Evolutionary conservation across 2,113 vertebrate genomes (phyloP), one percentile per base, ranked within the genome.

Genomic region (Seriola quinqueradiata): DNA sequence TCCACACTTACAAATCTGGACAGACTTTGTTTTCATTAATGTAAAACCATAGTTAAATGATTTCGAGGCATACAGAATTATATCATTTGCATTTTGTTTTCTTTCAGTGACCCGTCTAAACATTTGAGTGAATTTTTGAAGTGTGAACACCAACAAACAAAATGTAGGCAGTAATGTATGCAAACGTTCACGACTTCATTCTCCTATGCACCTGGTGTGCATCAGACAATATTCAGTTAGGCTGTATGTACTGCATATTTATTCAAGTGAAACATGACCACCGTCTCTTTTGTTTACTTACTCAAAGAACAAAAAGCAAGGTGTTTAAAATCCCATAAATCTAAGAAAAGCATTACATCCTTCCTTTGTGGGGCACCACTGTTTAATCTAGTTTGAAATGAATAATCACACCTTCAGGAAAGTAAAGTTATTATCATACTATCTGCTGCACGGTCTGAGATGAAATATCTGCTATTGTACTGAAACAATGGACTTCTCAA

Each of bases 301-400:
- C 1, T 0, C 5, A 44, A 67, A 77, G 46, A 75, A 69, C 14
- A 54, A 69, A 71, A 75, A 52, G 12, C 17, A 64, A 17, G 3
- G 5, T 23, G 66, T 60, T 55, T 58, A 48, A 67, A 68, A 50
- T 16, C 63, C 60, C 28, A 66, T 75, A 78, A 70, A 81, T 77
- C 52, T 44, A n/a, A 42, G 46, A 48, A 32, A 82, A 63, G 42
- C 8, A 77, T 40, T 58, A 46, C 16, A 2, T 23, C n/a, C 66
- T 85, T 21, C 5, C 42, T 75, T 42, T 59, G 40, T 16, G 32
- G 54, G 14, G 32, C 14, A 8, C n/a, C 42, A 57, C 40, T 73
- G 48, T 65, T 82, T 48, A 71, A 55, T 87, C 46, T 84, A 67
- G 28, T 77, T 79, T 60, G 38, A 82, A 61, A 84, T 76, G 78